phyloP scores from a whole-genome alignment of 2,888 invertebrate genomes.

The Heteropelma amictum region DNA sequence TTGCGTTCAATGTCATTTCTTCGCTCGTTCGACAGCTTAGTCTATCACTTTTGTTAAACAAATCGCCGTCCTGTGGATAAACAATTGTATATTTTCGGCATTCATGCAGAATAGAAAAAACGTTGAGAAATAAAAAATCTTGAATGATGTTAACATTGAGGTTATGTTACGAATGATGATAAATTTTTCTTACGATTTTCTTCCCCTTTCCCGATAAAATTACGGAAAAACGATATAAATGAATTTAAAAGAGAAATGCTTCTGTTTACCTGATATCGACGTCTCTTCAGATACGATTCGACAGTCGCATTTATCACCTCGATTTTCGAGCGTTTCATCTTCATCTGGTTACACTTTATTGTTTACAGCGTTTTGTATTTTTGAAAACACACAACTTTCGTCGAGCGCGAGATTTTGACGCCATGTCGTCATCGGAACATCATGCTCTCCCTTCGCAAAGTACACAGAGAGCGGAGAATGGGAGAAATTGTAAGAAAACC shows the following conservation, averaged over 20 bases:
- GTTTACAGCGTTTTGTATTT: conserved; percentile 57
- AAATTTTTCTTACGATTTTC: not conserved
- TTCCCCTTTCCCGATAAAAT: not conserved
- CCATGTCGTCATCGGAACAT: conserved; percentile 64
- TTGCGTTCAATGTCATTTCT: conserved; percentile 85
- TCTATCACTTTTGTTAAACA: conserved; percentile 81
- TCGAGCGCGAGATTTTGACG: conserved; percentile 64
- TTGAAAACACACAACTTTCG: conserved; percentile 60
- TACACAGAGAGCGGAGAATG: not conserved
- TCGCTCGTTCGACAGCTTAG: conserved; percentile 82
- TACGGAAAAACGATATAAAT: not conserved
- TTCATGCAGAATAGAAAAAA: not conserved
- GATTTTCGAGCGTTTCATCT: conserved; percentile 83
- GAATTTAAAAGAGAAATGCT: not conserved
- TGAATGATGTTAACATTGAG: conserved; percentile 55
- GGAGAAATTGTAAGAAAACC: not conserved
- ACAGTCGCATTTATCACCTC: conserved; percentile 84
- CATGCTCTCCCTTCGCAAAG: not conserved
- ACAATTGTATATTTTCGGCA: conserved; percentile 19
- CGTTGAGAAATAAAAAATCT: not conserved
- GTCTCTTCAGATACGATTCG: conserved; percentile 84
- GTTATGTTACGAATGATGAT: conserved; percentile 60
- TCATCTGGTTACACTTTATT: conserved; percentile 68
- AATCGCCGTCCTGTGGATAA: conserved; percentile 81
- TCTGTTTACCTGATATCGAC: conserved; percentile 83